Evolutionary conservation across 2,113 vertebrate genomes (phyloP).

Genomic region (Galemys pyrenaicus): DNA sequence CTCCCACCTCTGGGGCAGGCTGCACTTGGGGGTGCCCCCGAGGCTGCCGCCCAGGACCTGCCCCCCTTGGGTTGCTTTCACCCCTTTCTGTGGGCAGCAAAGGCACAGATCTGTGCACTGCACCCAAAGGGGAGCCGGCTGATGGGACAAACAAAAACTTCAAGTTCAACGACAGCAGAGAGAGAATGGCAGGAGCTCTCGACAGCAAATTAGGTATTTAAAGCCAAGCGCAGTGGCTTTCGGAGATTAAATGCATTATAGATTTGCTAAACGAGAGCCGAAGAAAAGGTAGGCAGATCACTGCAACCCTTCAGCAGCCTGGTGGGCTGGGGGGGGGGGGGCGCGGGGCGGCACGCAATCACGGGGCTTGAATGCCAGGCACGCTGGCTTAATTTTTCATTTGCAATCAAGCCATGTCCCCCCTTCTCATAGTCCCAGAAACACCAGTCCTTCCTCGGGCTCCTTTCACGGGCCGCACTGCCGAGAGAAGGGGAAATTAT

Average conservation of each 20-base stretch:
- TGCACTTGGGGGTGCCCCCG: background rate
- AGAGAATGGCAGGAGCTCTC: conserved; percentile 55
- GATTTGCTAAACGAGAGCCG: conserved; percentile 78
- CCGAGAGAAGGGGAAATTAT: conserved; percentile 70
- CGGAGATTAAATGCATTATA: conserved; percentile 81
- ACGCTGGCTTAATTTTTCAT: conserved; percentile 80
- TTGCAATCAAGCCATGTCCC: conserved; percentile 81
- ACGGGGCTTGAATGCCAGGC: conserved; percentile 55
- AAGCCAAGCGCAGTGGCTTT: conserved; percentile 75
- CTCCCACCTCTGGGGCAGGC: background rate
- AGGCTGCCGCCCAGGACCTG: background rate
- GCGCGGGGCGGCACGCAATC: conserved; percentile 69
- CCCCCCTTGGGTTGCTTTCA: background rate
- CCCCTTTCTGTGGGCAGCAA: background rate
- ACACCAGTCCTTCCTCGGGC: conserved; percentile 36
- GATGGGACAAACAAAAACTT: conserved; percentile 28
- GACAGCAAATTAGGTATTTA: conserved; percentile 82
- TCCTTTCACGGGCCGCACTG: conserved; percentile 57
- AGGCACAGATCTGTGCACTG: fast-evolving
- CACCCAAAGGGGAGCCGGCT: background rate
- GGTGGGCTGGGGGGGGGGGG: background rate
- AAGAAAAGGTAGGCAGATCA: conserved; percentile 72
- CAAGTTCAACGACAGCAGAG: background rate
- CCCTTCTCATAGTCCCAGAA: conserved; percentile 71
- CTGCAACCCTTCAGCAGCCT: conserved; percentile 73